Evolutionary conservation across 2,888 invertebrate species (phyloP), one percentile per base, ranked within the genome.

Genomic region (Macrostomum cliftonense): DNA sequence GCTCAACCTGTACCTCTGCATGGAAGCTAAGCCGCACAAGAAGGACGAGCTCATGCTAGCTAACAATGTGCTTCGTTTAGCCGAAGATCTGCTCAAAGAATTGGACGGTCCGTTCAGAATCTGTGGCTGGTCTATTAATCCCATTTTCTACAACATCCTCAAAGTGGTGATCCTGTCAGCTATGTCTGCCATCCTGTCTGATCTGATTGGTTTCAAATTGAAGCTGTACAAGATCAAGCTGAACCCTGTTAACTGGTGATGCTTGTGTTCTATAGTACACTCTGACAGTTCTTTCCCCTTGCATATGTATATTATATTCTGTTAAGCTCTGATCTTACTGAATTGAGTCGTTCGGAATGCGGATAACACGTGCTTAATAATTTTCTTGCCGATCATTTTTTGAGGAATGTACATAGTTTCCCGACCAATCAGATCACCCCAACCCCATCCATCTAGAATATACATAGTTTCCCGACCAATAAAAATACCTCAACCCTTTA

Each of bases 91-190:
- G 48, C 76, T 93, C 21, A 93, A 93, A 78, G 91, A 93, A 73
- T 73, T 93, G 63, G 93, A 93, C 68, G 83, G 85, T 61, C 91
- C 93, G 0, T 93, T 91, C 74, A 89, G 88, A 75, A 89, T 93
- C 68, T 87, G 88, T 11, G 89, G 89, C 42, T 77, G 93, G 58
- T 87, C 88, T 56, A 86, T 89, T 51, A 93, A 93, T 74, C 88
- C 91, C 46, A 85, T 89, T 68, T 74, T 93, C 49, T 91, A 91
- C 72, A 93, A 89, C 52, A 82, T 89, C 53, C 87, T 87, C 12
- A 89, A 91, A 73, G 83, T 93, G 47, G 85, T 93, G 7, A 83
- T 93, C 58, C 73, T 93, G 43, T 91, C 91, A 0, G 93, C 93
- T 1, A 77, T 93, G 46, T 91, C 89, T 0, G 91, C 89, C 7